Evolutionary conservation across 2,888 invertebrate species (phyloP), one percentile per base, ranked within the genome.

Genomic region (Eugnorisma glareosa): DNA sequence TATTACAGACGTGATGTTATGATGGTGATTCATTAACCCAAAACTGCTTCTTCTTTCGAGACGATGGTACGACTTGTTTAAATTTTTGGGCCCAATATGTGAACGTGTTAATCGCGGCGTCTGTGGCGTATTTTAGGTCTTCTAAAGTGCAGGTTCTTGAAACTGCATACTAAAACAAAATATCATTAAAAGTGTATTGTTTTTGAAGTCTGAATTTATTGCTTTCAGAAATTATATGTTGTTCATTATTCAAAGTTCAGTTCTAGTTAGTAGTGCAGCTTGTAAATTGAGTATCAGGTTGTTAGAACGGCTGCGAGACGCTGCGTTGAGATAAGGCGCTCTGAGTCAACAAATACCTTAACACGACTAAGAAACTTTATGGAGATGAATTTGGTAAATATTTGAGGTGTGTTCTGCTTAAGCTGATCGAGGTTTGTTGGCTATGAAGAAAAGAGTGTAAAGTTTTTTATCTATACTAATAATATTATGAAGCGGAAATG

Each of bases 261-360:
- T 79, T 43, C 21, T 70, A 57, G 37, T 67, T 54, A 57, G 51
- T 57, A 57, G 54, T 57, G 31, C 40, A 73, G 67, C 68, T 73
- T 75, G 73, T 73, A 75, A 85, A 85, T 82, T 75, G 67, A 75
- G 75, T 81, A 79, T 70, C 75, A 67, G 64, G 70, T 82, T 28
- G 54, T 81, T 68, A 68, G 21, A 68, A 73, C 45, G 54, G 61
- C 78, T 73, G 67, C 35, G 21, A 84, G 61, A 31, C 31, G n/a
- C 48, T 37, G 35, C 28, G 61, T 59, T 59, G 66, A 69, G 61
- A 73, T 79, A 82, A 79, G 67, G 43, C 66, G 31, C 66, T 68
- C 28, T 18, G 28, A 43, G 35, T 59, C 45, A 75, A 71, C 74
- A 40, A 15, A 51, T 45, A 59, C 54, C 54, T 72, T 71, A 45